Conservation (phyloP, 2,113 vertebrate species). For the Peromyscus polionotus region DNA sequence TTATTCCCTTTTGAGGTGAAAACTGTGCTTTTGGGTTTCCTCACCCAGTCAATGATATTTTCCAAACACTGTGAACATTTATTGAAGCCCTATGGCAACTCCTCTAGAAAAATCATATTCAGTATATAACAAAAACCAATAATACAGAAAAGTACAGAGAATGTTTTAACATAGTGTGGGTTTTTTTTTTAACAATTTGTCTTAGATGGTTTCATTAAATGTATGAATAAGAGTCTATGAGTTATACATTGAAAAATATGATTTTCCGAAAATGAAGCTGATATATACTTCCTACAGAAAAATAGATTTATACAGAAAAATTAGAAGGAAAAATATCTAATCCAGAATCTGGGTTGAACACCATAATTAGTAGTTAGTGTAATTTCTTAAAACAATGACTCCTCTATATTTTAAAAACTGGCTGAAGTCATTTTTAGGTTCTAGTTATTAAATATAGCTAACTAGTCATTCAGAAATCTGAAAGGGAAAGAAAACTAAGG, state of each 20-base stretch:
- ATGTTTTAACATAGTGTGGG: not conserved
- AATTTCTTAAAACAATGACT: constrained; percentile 3
- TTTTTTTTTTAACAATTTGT: not conserved
- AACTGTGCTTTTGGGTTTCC: not conserved
- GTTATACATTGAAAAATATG: constrained; percentile 17
- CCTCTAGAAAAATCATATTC: constrained; percentile 7
- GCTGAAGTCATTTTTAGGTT: not conserved
- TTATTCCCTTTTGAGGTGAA: not conserved
- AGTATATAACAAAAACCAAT: not conserved
- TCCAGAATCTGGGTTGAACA: not conserved
- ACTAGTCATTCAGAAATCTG: not conserved
- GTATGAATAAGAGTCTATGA: not conserved
- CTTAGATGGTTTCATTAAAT: constrained; percentile 6
- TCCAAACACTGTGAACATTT: not conserved
- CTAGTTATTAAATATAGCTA: constrained; percentile 19
- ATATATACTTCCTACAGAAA: not conserved
- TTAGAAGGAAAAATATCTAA: constrained; percentile 45
- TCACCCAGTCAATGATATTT: not conserved
- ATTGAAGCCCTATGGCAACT: not conserved
- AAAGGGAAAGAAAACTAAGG: not conserved
- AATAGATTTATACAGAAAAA: not conserved
- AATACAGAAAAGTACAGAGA: not conserved
- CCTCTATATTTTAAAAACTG: not conserved
- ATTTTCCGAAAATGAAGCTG: not conserved
- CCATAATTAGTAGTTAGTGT: not conserved